Base-by-base conservation (phyloP, 2,113 vertebrate species). In the Tyto alba region DNA sequence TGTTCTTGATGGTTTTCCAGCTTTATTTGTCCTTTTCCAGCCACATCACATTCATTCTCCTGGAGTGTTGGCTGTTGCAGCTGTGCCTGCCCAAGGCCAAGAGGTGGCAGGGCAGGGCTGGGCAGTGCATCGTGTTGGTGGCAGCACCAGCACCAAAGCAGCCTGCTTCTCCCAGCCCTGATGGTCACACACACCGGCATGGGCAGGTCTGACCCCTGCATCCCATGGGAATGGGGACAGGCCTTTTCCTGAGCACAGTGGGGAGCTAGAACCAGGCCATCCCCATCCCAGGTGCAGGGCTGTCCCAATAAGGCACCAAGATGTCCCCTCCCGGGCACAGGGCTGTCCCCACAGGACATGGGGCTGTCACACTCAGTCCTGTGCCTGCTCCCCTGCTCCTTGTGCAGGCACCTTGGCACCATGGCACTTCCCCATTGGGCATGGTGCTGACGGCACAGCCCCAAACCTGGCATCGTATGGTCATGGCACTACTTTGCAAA, bases 391-490 rank as follows among this genome's bases (percentile, higher is more conserved):
- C 40, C 27, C 43, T 79, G 62, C 56, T 36, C 26, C 45, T 17
- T 0, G 0, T 43, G 41, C 20, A 1, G 2, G 23, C 41, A 40
- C 32, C 27, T 41, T 43, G 67, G 67, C 73, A 84, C 36, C 16
- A 1, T 8, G 30, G 25, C 52, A 41, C 30, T 78, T 32, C 29
- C 32, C 32, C 4, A 0, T 11, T 2, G 19, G 41, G 56, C 29
- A 32, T 0, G 0, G 50, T 2, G 2, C 10, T 15, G 13, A 25
- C 69, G 45, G 40, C 83, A 60, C 27, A 34, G 30, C 6, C 50
- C 71, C 56, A 29, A 74, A 0, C 45, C 64, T 82, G 78, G 47
- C 47, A 36, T 27, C 11, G 0, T 1, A 2, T 48, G 79, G 29
- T 52, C 8, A 0, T 29, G 63, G 40, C 2, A 0, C 36, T 90